Conservation (phyloP, 2,113 vertebrate species). For the Myocastor coypus region DNA sequence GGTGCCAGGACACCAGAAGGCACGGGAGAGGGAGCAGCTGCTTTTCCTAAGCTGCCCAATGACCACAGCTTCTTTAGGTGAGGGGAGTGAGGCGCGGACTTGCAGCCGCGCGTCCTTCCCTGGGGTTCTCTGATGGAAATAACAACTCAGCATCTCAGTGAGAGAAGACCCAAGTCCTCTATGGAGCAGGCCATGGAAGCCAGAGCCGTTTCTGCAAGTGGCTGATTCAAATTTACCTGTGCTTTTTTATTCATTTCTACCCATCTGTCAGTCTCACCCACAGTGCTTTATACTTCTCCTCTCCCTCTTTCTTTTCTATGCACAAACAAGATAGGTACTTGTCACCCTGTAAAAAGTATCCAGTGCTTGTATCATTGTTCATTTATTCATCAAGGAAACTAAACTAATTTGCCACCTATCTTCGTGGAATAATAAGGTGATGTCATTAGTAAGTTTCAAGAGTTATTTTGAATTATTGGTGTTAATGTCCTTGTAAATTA, state of each 20-base stretch:
- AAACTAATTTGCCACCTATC: constrained; percentile 19
- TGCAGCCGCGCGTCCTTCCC: neutral
- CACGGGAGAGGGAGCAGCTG: rapidly evolving
- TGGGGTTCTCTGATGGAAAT: neutral
- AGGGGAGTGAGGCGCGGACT: no score
- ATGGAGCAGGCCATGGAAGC: neutral
- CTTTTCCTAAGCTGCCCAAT: neutral
- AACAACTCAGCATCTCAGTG: neutral
- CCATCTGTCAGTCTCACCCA: neutral
- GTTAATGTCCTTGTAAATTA: constrained; percentile 68
- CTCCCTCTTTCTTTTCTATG: neutral
- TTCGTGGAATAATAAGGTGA: constrained; percentile 40
- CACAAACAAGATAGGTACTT: constrained; percentile 31
- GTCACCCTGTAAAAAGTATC: neutral
- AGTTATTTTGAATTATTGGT: constrained; percentile 64
- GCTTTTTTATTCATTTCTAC: neutral
- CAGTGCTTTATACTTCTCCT: neutral
- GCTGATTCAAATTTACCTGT: neutral
- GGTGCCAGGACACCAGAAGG: neutral
- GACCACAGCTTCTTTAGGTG: neutral
- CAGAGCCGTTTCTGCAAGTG: neutral
- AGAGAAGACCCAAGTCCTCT: neutral
- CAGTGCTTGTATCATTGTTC: neutral
- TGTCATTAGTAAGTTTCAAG: constrained; percentile 60
- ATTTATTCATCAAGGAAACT: constrained; percentile 55